These are phyloP conservation scores for Sternarchorhynchus goeldii DNA, from an alignment of 2,797 vertebrate species.

Conservation along the genomic window DNA sequence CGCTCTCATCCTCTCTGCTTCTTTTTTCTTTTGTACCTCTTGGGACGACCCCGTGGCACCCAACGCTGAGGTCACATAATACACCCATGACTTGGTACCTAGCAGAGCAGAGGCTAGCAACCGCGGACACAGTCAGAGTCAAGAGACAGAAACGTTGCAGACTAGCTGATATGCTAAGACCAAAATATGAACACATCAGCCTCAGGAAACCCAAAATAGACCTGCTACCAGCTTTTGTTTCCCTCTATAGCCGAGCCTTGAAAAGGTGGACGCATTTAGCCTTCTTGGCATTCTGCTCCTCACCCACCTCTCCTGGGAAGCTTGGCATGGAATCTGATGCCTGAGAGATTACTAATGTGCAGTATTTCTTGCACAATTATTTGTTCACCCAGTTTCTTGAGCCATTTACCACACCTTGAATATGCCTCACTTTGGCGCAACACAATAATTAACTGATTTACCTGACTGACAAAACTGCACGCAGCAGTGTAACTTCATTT, in stretches of 20 bases:
- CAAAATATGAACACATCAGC: neutral
- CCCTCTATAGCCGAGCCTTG: neutral
- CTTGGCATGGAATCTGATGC: too few species aligned
- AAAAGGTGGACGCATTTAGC: neutral
- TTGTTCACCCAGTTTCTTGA: too few species aligned
- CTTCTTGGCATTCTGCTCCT: neutral
- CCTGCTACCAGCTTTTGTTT: neutral
- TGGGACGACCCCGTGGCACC: constrained; percentile 8
- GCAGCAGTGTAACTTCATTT: too few species aligned
- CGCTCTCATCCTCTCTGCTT: neutral
- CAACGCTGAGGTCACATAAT: constrained; percentile 7
- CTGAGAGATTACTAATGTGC: too few species aligned
- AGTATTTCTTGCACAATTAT: too few species aligned
- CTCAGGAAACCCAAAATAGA: constrained; percentile 16
- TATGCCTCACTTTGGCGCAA: too few species aligned
- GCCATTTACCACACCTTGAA: too few species aligned
- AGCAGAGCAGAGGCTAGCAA: too few species aligned
- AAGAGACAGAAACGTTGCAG: neutral
- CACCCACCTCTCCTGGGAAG: too few species aligned
- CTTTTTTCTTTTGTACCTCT: neutral
- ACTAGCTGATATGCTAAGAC: neutral
- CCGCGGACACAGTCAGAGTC: neutral
- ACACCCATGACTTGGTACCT: neutral
- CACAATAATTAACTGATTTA: too few species aligned
- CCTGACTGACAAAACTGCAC: too few species aligned